Conservation (phyloP, 2,113 vertebrate species). For the Sceloporus undulatus region DNA sequence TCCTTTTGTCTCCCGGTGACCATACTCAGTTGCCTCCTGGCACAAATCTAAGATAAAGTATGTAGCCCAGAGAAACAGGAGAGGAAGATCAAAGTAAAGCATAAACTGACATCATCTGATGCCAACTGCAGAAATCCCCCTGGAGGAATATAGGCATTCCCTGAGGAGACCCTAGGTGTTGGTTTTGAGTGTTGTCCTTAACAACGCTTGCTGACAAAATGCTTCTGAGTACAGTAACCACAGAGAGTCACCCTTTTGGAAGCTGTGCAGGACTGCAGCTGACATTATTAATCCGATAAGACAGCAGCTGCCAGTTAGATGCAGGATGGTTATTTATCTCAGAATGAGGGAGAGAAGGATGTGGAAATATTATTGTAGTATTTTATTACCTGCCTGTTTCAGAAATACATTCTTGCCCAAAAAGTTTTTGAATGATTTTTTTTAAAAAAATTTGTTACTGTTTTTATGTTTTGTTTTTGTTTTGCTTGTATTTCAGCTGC, state of each 20-base stretch:
- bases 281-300: constrained; percentile 68
- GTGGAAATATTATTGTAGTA: constrained; percentile 25
- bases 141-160: constrained; percentile 54
- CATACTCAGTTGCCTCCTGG: constrained; percentile 3
- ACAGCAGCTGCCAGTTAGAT: constrained; percentile 69
- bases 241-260: constrained; percentile 66
- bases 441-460: neutral
- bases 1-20: constrained; percentile 1
- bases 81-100: constrained; percentile 39
- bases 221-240: constrained; percentile 65
- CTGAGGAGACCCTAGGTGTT: constrained; percentile 37
- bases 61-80: neutral
- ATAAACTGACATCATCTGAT: constrained; percentile 48
- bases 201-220: constrained; percentile 61
- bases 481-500: neutral
- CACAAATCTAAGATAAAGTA: neutral
- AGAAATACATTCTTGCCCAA: neutral
- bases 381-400: constrained; percentile 13
- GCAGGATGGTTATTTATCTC: constrained; percentile 66
- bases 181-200: constrained; percentile 66
- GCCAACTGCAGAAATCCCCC: constrained; percentile 69
- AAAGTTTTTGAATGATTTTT: neutral
- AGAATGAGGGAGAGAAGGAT: constrained; percentile 54
- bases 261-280: constrained; percentile 58
- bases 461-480: neutral